Evolutionary conservation across 2,113 vertebrate genomes (phyloP), one percentile per base, ranked within the genome.

Genomic region (Kryptolebias marmoratus): DNA sequence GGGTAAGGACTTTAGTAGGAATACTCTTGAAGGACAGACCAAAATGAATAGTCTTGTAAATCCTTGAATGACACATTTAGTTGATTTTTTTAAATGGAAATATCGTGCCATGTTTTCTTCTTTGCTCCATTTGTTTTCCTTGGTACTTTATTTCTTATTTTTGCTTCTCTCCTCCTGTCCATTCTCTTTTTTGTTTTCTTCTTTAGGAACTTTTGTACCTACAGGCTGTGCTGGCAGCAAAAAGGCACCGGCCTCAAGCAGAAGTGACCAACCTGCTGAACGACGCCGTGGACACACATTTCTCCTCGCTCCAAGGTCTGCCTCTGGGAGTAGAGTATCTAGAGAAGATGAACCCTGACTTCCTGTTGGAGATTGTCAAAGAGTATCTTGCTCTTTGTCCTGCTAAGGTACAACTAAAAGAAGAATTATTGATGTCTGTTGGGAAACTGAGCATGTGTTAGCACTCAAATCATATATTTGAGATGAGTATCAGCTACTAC

Each of bases 261-360:
- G 96, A 96, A 62, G 90, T 98, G 75, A 94, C 90, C 87, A 88
- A 91, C 73, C 92, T 98, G 77, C 82, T 99, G 87, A 96, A 97
- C 72, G 96, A 96, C 68, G 95, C 96, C 1, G 92, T 99, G 84
- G 96, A 98, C 80, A 95, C 91, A 53, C 98, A 99, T 87, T 97
- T 99, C 85, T 96, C 94, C 8, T 90, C 94, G 2, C 91, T 99
- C 56, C 94, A 91, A 88, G 95, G 95, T 60, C 90, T 98, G 70
- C 97, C 97, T 67, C 95, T 99, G 86, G 94, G 97, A 36, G 92
- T 97, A 61, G 94, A 97, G 59, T 99, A 98, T 91, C 96, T 97
- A 88, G 95, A 98, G 89, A 97, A 94, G 73, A 92, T 99, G 86
- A 99, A 99, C 85, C 96, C 98, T 22, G 96, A 99, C 90, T 99